Conservation (phyloP, 2,113 vertebrate genomes). For the Osmerus eperlanus region DNA sequence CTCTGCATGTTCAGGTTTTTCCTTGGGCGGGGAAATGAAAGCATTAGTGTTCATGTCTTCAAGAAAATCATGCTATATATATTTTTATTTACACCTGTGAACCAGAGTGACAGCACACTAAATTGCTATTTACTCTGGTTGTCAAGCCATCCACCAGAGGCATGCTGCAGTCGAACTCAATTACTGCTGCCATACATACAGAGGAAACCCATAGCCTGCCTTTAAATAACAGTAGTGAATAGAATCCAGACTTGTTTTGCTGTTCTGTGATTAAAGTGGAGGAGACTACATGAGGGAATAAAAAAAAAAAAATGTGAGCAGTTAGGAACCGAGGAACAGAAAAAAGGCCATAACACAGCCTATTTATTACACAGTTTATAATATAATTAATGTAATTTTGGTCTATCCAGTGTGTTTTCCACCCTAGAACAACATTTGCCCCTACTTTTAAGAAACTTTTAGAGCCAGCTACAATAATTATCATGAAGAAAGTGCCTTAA, state of each 20-base stretch:
- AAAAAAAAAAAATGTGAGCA: no score
- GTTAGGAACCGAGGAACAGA: no score
- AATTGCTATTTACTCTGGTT: conserved; percentile 46
- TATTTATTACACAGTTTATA: no score
- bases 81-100: conserved; percentile 25
- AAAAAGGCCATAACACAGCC: no score
- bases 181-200: conserved; percentile 35
- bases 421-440: no score
- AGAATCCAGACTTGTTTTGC: conserved; percentile 13
- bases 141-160: conserved; percentile 33
- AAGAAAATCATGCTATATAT: conserved; percentile 5
- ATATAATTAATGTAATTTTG: no score
- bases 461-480: not conserved
- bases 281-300: no score
- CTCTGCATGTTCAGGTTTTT: no score
- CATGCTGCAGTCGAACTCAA: conserved; percentile 50
- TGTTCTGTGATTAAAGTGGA: not conserved
- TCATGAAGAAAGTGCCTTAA: not conserved
- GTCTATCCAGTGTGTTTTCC: no score
- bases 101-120: conserved; percentile 33
- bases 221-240: conserved; percentile 6
- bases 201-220: conserved; percentile 20
- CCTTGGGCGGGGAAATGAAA: no score
- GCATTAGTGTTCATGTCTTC: not conserved
- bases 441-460: no score